phyloP scores from a whole-genome alignment of 2,888 invertebrate species.

The Periphyllus acericola region DNA sequence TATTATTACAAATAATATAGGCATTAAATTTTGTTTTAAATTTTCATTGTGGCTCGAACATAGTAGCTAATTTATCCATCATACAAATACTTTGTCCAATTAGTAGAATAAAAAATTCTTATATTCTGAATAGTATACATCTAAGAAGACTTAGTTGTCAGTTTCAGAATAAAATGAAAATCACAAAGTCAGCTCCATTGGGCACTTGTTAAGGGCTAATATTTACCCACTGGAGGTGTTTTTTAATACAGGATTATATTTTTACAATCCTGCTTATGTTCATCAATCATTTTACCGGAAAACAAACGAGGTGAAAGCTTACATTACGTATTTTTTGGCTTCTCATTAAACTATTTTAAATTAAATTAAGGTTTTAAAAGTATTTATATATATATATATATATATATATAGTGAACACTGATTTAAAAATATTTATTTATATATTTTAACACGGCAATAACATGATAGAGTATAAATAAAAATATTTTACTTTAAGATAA shows the following conservation, averaged over 20 bases:
- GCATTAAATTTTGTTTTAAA: neutral
- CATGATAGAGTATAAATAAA: too few relatives aligned
- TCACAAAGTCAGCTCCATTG: constrained; percentile 15
- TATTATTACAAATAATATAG: neutral
- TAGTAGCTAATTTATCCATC: neutral
- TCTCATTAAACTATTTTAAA: neutral
- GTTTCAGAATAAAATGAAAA: constrained; percentile 37
- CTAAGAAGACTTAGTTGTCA: neutral
- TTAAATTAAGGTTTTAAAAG: too few relatives aligned
- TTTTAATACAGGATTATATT: neutral
- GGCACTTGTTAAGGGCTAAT: constrained; percentile 25
- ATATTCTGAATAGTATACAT: neutral
- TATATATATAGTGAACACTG: too few relatives aligned
- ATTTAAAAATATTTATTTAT: too few relatives aligned
- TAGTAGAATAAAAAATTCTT: neutral
- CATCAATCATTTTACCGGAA: constrained; percentile 14
- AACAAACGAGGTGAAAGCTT: constrained; percentile 21
- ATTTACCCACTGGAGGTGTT: neutral
- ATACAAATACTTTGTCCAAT: neutral
- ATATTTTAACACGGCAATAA: too few relatives aligned
- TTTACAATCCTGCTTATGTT: constrained; percentile 6
- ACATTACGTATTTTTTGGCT: neutral
- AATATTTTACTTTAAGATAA: too few relatives aligned
- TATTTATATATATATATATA: too few relatives aligned
- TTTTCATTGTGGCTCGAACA: neutral